A percentile compares a stretch with the other conserved stretches of the same genome.
Conservation (phyloP, 2,888 invertebrate genomes). For the Agrochola macilenta region DNA sequence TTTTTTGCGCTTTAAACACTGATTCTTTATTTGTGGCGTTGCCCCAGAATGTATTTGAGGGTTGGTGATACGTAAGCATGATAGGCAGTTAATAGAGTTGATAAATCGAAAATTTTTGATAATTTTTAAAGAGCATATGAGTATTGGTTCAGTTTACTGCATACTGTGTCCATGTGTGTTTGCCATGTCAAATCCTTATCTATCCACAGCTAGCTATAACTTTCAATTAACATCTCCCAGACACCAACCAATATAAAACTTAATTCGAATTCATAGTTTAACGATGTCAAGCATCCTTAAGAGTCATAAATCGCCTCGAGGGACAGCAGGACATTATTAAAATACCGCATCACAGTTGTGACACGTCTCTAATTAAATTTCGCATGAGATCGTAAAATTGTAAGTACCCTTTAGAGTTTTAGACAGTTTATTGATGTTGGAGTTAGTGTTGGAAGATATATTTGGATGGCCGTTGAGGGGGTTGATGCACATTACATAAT, state of each 20-base stretch:
- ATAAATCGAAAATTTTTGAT: too few species aligned
- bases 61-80: too few species aligned
- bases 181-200: too few species aligned
- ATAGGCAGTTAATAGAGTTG: too few species aligned
- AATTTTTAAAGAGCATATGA: too few species aligned
- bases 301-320: constrained; percentile 80
- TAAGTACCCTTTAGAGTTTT: constrained; percentile 84
- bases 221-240: constrained; percentile 41
- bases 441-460: constrained; percentile 46
- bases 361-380: constrained; percentile 87
- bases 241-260: constrained; percentile 78
- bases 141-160: too few species aligned
- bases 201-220: neutral
- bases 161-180: too few species aligned
- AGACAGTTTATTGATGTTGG: constrained; percentile 77
- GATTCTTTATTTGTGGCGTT: too few species aligned
- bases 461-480: constrained; percentile 35
- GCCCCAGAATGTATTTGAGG: too few species aligned
- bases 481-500: neutral
- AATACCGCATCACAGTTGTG: constrained; percentile 84
- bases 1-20: too few species aligned
- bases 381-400: constrained; percentile 85
- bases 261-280: constrained; percentile 77
- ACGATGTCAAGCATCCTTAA: constrained; percentile 76
- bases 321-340: constrained; percentile 84